These are phyloP conservation scores for Sphyrna mokarran DNA, from an alignment of 2,113 vertebrate species.

Conservation along the genomic window DNA sequence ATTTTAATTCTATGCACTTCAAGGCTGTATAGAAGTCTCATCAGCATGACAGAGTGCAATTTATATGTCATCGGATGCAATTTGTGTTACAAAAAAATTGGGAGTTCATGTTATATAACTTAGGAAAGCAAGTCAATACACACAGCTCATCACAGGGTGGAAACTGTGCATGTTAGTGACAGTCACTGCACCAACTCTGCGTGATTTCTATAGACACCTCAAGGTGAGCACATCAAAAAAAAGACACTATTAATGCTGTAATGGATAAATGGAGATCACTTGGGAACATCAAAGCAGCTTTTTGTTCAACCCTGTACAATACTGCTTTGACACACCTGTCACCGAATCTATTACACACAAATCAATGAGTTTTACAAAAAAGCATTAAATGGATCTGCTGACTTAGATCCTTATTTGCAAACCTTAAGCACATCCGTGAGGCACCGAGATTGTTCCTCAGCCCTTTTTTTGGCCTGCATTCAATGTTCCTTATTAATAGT, in stretches of 20 bases:
- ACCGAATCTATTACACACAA: constrained; percentile 22
- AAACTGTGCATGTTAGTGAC: background rate
- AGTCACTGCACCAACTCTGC: background rate
- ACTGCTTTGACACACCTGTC: background rate
- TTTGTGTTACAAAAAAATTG: background rate
- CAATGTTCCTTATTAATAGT: background rate
- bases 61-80: background rate
- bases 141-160: background rate
- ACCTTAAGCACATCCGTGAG: background rate
- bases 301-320: background rate
- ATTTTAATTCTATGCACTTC: background rate
- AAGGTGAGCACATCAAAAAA: constrained; percentile 25
- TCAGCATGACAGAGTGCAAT: background rate
- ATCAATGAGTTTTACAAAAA: background rate
- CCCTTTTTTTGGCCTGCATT: background rate
- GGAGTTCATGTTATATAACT: background rate
- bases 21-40: background rate
- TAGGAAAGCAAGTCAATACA: background rate
- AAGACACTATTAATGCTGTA: constrained; percentile 24
- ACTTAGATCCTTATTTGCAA: constrained; percentile 12
- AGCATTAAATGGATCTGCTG: constrained; percentile 24
- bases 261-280: constrained; percentile 32
- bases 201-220: constrained; percentile 25
- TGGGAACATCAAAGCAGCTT: constrained; percentile 26
- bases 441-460: background rate